phyloP scores from a whole-genome alignment of 2,797 vertebrate species.

The Halcyon smyrnensis region DNA sequence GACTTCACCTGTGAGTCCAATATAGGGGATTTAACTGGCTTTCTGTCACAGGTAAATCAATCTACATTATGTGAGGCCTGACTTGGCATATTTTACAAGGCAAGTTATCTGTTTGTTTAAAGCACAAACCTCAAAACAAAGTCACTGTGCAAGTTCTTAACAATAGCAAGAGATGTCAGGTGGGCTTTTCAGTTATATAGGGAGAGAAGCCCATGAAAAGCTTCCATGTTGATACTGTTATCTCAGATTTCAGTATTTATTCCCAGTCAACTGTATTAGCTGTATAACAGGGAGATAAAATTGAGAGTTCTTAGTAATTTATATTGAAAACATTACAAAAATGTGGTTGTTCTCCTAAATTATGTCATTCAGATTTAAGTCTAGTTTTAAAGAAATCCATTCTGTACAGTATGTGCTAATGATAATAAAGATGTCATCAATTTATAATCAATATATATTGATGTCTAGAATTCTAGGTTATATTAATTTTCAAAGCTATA shows the following conservation, averaged over 20 bases:
- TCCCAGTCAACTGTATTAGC: neutral
- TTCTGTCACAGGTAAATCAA: constrained; percentile 12
- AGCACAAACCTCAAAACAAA: constrained; percentile 15
- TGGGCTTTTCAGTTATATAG: neutral
- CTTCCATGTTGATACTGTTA: neutral
- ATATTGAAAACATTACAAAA: neutral
- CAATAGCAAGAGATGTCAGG: neutral
- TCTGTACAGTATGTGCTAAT: neutral
- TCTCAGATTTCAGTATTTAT: neutral
- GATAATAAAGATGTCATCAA: neutral
- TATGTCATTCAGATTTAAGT: neutral
- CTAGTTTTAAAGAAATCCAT: neutral
- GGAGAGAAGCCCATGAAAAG: neutral
- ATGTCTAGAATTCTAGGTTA: neutral
- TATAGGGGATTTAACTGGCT: constrained; percentile 15
- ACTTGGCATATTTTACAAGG: constrained; percentile 38
- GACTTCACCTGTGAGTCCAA: neutral
- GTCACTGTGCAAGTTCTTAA: neutral
- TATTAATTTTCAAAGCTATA: neutral
- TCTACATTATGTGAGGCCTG: neutral
- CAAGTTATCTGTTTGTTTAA: neutral
- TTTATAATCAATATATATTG: neutral
- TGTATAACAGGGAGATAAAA: neutral
- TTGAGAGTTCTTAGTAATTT: neutral
- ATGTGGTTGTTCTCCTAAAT: neutral